Conservation (phyloP, 2,888 invertebrate species). For the Ornithoptera priamus region DNA sequence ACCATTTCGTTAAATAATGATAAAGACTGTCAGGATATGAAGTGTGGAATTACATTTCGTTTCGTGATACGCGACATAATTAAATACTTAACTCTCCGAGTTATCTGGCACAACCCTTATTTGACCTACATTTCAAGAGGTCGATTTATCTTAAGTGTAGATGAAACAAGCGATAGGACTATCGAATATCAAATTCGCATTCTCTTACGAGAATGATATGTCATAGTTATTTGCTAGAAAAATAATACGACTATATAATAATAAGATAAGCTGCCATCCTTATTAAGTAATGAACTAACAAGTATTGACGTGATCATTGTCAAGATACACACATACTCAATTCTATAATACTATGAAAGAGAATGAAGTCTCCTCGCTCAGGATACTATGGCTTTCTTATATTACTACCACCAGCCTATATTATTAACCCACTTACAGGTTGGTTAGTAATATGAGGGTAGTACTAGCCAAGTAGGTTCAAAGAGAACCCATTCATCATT, state of each 20-base stretch:
- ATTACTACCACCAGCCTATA: too few species aligned
- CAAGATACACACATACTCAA: too few species aligned
- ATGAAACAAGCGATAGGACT: slow-evolving; percentile 28
- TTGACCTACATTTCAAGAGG: slow-evolving; percentile 28
- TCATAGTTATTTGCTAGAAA: slow-evolving; percentile 15
- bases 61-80: slow-evolving; percentile 12
- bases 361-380: too few species aligned
- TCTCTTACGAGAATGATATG: slow-evolving; percentile 13
- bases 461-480: too few species aligned
- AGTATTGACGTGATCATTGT: too few species aligned
- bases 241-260: neutral
- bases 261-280: too few species aligned
- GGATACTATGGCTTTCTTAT: too few species aligned
- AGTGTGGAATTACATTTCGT: slow-evolving; percentile 4
- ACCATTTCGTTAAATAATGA: neutral
- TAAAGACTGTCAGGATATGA: slow-evolving; percentile 9
- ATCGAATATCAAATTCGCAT: slow-evolving; percentile 21
- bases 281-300: too few species aligned
- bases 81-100: slow-evolving; percentile 15
- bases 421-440: too few species aligned
- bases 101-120: slow-evolving; percentile 19
- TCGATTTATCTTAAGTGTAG: slow-evolving; percentile 27
- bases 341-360: too few species aligned
- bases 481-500: too few species aligned
- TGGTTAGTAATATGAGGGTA: too few species aligned